These are phyloP conservation scores for Dryoscopus gambensis DNA, from an alignment of 2,113 vertebrate genomes.

Conservation along the genomic window DNA sequence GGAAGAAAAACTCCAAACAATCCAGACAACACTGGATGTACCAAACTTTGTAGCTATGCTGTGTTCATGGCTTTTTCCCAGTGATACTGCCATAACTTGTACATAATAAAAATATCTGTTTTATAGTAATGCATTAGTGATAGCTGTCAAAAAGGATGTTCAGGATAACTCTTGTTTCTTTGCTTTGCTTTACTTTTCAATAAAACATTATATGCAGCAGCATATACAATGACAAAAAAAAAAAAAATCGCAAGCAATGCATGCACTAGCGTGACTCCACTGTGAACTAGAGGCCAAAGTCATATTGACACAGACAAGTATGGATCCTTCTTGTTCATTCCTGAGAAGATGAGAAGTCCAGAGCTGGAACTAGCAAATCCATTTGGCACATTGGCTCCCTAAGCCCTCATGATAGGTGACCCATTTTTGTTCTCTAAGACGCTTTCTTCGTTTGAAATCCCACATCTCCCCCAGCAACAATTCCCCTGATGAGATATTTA, in stretches of 20 bases:
- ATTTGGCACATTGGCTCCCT: neutral
- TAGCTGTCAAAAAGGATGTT: neutral
- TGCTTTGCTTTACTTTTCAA: neutral
- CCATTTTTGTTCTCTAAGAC: neutral
- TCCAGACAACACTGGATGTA: neutral
- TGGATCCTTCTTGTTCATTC: neutral
- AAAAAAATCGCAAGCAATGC: neutral
- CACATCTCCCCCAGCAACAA: neutral
- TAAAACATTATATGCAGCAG: neutral
- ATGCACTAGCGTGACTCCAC: accelerated
- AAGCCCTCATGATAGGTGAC: neutral
- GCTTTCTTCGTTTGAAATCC: neutral
- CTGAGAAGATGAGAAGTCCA: neutral
- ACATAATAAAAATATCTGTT: neutral
- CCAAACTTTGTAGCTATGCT: neutral
- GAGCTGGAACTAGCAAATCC: neutral
- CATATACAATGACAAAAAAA: neutral
- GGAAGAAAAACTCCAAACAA: neutral
- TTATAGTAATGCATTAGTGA: neutral
- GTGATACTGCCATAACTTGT: neutral
- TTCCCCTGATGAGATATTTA: neutral
- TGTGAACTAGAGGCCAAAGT: neutral
- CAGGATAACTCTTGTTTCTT: neutral
- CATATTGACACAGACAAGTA: neutral
- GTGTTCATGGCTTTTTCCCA: neutral